Evolutionary conservation across 1,140 invertebrate genomes (phyloP), one percentile per base, ranked within the genome.

Genomic region (Sitobion miscanthi): DNA sequence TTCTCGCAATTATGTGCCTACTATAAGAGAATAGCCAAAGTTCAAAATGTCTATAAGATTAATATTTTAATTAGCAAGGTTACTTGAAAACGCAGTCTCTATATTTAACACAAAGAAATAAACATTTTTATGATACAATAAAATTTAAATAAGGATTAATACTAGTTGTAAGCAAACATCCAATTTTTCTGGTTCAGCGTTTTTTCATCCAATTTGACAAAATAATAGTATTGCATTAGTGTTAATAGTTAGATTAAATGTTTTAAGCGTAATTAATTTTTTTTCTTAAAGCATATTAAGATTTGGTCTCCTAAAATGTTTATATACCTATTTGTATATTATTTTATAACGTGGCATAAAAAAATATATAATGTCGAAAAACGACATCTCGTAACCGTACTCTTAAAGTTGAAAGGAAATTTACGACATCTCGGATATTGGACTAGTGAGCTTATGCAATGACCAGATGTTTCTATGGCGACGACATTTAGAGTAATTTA

Each of bases 401-500:
- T 38, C n/a, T 38, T 62, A 57, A 62, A 30, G 54, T 38, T 42
- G 89, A 57, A 62, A 30, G 52, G 11, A n/a, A 90, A 90, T 62
- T 57, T 90, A 90, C 38, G 54, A 45, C 54, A 45, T 45, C 9
- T 90, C 38, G 38, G 52, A 45, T 90, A 62, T 90, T 90, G 54
- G 25, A 90, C 89, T 62, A 20, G 89, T 45, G 38, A 90, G 35
- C 89, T 42, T 57, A 57, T 45, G 54, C 35, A 90, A 62, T 62
- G 89, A 90, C 89, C 54, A 45, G 49, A 90, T 89, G 54, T 90
- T 90, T 62, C 89, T 90, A 90, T 90, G 89, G 54, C 35, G 52
- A 90, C 89, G 89, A 62, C 89, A 45, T 45, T 45, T 62, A 17
- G 21, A 90, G 89, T 90, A 90, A 62, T 90, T 62, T 90, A 57